Conservation (phyloP, 2,888 invertebrate species). For the Therioaphis trifolii region DNA sequence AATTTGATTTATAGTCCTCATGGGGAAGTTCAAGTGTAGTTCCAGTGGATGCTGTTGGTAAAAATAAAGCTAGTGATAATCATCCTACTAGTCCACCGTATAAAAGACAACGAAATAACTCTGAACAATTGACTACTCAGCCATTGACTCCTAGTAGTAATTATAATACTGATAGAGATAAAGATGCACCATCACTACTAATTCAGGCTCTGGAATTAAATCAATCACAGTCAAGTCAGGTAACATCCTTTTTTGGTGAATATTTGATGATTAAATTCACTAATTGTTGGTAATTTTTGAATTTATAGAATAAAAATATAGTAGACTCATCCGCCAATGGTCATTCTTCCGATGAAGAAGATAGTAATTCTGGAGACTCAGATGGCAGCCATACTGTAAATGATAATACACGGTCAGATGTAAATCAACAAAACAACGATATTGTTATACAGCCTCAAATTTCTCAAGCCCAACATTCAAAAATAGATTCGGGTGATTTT, state of each 20-base stretch:
- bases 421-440: constrained; percentile 45
- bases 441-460: constrained; percentile 47
- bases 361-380: constrained; percentile 62
- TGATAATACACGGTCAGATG: constrained; percentile 33
- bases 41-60: constrained; percentile 46
- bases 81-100: constrained; percentile 39
- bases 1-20: constrained; percentile 40
- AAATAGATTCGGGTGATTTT: constrained; percentile 81
- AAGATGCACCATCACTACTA: constrained; percentile 55
- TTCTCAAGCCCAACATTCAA: constrained; percentile 74
- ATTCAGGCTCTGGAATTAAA: constrained; percentile 60
- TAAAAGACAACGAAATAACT: constrained; percentile 60
- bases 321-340: constrained; percentile 51
- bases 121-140: constrained; percentile 47
- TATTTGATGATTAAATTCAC: background rate
- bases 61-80: constrained; percentile 83
- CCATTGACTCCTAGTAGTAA: constrained; percentile 51
- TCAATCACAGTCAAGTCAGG: constrained; percentile 46
- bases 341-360: constrained; percentile 63
- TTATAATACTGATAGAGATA: constrained; percentile 52
- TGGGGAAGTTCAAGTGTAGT: constrained; percentile 62
- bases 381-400: constrained; percentile 54
- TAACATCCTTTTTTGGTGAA: background rate
- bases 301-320: constrained; percentile 48
- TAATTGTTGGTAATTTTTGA: background rate